A percentile compares a stretch with the other conserved stretches of the same genome.
These are phyloP conservation scores for Mythimna pallens DNA, from an alignment of 2,888 invertebrate genomes.

Conservation along the genomic window DNA sequence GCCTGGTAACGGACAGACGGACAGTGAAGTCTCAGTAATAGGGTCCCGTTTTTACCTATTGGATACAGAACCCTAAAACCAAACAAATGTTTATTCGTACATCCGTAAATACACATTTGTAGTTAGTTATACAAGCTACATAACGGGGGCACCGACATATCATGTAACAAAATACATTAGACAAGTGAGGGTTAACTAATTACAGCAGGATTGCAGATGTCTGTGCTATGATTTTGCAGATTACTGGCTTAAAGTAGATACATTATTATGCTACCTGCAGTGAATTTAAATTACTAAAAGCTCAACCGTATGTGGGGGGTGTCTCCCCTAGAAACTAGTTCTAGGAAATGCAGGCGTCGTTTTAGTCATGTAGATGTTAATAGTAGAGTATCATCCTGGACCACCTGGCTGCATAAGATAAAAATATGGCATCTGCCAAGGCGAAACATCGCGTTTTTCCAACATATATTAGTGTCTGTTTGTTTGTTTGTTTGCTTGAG, in stretches of 20 bases:
- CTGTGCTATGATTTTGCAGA: constrained; percentile 1
- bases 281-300: constrained; percentile 36
- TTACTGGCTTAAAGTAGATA: constrained; percentile 13
- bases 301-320: not conserved
- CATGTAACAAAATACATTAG: not conserved
- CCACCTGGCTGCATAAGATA: too few species aligned
- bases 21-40: too few species aligned
- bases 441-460: too few species aligned
- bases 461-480: too few species aligned
- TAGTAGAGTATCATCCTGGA: not conserved
- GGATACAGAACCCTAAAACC: too few species aligned
- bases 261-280: constrained; percentile 26
- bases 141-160: not conserved
- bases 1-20: too few species aligned
- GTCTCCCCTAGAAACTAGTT: not conserved
- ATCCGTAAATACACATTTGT: too few species aligned
- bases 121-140: not conserved
- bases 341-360: not conserved
- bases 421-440: too few species aligned
- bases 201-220: constrained; percentile 11
- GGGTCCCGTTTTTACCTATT: too few species aligned
- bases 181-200: not conserved
- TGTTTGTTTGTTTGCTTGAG: too few species aligned
- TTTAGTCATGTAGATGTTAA: not conserved
- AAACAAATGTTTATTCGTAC: too few species aligned